Evolutionary conservation across 1,140 invertebrate genomes (phyloP).

Genomic region (Trachymyrmex cornetzi): DNA sequence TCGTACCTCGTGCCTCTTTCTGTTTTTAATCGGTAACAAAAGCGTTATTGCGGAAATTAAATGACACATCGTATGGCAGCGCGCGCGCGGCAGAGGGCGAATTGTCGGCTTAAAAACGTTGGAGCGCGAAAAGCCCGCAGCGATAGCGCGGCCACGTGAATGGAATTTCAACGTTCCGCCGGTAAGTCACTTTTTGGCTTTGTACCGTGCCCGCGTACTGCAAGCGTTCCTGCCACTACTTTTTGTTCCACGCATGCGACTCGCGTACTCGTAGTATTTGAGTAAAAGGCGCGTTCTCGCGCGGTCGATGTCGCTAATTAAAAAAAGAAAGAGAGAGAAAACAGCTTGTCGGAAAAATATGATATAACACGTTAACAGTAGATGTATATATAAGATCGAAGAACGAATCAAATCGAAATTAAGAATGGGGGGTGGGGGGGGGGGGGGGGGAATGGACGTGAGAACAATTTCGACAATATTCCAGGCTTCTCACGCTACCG

Average conservation of each 20-base stretch:
- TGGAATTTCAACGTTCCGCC: constrained; percentile 65
- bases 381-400: neutral
- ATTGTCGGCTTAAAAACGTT: constrained; percentile 74
- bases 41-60: constrained; percentile 86
- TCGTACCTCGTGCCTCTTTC: constrained; percentile 64
- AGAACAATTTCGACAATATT: constrained; percentile 9
- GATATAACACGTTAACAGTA: neutral
- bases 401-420: neutral
- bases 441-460: too few relatives aligned
- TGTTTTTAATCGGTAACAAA: constrained; percentile 84
- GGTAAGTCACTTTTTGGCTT: constrained; percentile 64
- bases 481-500: constrained; percentile 41
- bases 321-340: constrained; percentile 55
- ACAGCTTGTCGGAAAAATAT: neutral
- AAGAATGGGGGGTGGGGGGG: too few relatives aligned
- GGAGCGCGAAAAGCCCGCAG: constrained; percentile 48
- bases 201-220: constrained; percentile 39
- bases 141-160: constrained; percentile 64
- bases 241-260: constrained; percentile 36
- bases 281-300: constrained; percentile 51
- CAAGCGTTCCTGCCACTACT: constrained; percentile 45
- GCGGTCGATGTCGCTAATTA: constrained; percentile 41
- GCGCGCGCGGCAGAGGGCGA: constrained; percentile 59
- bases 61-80: constrained; percentile 77
- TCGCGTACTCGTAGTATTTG: constrained; percentile 29